These are phyloP conservation scores for Microctonus brassicae DNA, from an alignment of 2,888 invertebrate species.

Conservation along the genomic window DNA sequence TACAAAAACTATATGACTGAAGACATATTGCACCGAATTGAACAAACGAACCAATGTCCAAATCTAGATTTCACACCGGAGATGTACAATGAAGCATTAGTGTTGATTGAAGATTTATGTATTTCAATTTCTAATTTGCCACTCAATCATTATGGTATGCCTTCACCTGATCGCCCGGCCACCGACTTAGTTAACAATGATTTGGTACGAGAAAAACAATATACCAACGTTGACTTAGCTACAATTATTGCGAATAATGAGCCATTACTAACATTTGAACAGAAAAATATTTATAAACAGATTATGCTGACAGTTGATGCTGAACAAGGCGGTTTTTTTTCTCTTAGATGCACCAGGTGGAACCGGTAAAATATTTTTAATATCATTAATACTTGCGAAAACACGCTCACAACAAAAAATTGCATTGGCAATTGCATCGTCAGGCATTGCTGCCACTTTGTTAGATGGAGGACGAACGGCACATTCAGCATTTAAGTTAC, in stretches of 20 bases:
- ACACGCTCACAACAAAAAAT: constrained; percentile 42
- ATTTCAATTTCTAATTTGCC: constrained; percentile 51
- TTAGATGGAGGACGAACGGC: constrained; percentile 23
- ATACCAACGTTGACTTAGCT: constrained; percentile 34
- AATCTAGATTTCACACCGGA: constrained; percentile 39
- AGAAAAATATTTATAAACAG: constrained; percentile 43
- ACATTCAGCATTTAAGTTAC: constrained; percentile 24
- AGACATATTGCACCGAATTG: constrained; percentile 12
- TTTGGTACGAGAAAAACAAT: constrained; percentile 58
- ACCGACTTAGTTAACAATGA: constrained; percentile 51
- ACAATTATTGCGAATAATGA: constrained; percentile 10
- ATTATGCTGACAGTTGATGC: constrained; percentile 39
- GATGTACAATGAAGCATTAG: constrained; percentile 51
- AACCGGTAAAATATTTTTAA: constrained; percentile 22
- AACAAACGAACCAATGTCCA: not conserved
- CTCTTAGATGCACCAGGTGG: too few relatives aligned
- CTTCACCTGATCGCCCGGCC: constrained; percentile 51
- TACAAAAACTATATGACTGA: constrained; percentile 23
- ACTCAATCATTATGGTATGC: constrained; percentile 49
- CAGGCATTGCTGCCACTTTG: constrained; percentile 66
- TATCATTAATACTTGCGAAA: constrained; percentile 18
- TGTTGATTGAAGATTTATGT: constrained; percentile 61
- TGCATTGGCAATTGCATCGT: constrained; percentile 62
- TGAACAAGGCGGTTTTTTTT: constrained; percentile 50
- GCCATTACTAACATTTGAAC: constrained; percentile 16